Base-by-base conservation (phyloP, 1,140 invertebrate species). In the Neodiprion pinetum region DNA sequence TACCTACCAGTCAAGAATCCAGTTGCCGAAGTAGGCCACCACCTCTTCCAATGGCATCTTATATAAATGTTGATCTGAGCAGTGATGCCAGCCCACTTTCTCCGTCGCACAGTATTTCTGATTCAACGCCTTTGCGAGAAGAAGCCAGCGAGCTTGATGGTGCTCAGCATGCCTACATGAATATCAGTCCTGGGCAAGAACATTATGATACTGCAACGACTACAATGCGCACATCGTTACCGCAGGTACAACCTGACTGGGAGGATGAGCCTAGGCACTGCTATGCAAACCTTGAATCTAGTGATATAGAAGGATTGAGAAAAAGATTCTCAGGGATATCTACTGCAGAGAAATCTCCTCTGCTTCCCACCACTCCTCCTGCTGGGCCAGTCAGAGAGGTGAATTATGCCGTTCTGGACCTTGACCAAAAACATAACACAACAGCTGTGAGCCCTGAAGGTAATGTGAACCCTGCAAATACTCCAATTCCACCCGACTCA, bases 371-470 rank as follows among this genome's bases (percentile, higher is more conserved):
- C 77, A 90, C 84, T 76, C 90, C 84, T 78, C 88, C 85, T 80
- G 74, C 83, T 4, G 71, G 70, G 10, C 85, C 88, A 48, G 88
- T 88, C 21, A 81, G 90, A 66, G 91, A 92, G 87, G 91, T 96
- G 1, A 95, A 95, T 84, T 95, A 96, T 85, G 93, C 94, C 9
- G 88, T 94, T 70, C 86, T 96, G 70, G 95, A 96, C 84, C 89
- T 96, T 79, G 92, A 94, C 78, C 82, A 85, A 77, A 86, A 83
- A 66, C 82, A 84, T 48, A 65, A 12, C 21, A 5, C 49, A 11
- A 9, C 65, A 17, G 67, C 77, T 21, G 76, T 74, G 28, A 74
- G 79, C 11, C 77, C 79, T 1, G 83, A 86, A 12, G 81, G 78
- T 21, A 69, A 70, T 10, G 17, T 74, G 17, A 82, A 74, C 74